These are phyloP conservation scores for Urophycis tenuis DNA, from an alignment of 2,797 vertebrate genomes.

Conservation along the genomic window DNA sequence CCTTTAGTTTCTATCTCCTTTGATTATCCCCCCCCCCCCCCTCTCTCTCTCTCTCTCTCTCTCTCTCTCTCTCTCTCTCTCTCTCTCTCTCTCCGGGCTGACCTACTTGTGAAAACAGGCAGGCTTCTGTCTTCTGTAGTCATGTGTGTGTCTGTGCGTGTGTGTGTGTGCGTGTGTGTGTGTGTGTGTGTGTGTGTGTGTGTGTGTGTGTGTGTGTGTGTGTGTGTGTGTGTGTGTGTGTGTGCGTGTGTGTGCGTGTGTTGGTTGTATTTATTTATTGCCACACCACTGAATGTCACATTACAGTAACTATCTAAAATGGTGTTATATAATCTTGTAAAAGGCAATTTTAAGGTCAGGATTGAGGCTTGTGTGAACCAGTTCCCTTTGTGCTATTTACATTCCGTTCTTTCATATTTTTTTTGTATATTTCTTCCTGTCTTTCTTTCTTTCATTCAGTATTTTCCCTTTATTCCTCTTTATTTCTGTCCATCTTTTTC, in stretches of 20 bases:
- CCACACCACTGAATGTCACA: slow-evolving; percentile 25
- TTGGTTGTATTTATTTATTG: slow-evolving; percentile 41
- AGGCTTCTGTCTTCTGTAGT: slow-evolving; percentile 67
- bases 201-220: neutral
- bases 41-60: too few species aligned
- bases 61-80: slow-evolving; percentile 17
- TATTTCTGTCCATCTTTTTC: neutral
- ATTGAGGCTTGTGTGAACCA: neutral
- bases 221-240: slow-evolving; percentile 20
- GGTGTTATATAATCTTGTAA: neutral
- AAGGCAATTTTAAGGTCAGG: neutral
- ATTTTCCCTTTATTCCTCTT: too few species aligned
- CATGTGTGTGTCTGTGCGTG: too few species aligned
- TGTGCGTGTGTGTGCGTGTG: slow-evolving; percentile 32
- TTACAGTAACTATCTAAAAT: slow-evolving; percentile 20
- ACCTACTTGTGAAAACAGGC: slow-evolving; percentile 74
- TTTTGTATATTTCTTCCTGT: too few species aligned
- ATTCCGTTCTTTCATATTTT: slow-evolving; percentile 28
- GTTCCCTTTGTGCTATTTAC: neutral
- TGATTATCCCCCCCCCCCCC: neutral
- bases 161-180: slow-evolving; percentile 24
- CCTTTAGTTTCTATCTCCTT: neutral
- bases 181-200: slow-evolving; percentile 24
- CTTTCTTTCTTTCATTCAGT: neutral
- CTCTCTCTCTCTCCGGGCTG: slow-evolving; percentile 57